Evolutionary conservation across 2,797 vertebrate genomes (phyloP).

Genomic region (Salarias fasciatus): DNA sequence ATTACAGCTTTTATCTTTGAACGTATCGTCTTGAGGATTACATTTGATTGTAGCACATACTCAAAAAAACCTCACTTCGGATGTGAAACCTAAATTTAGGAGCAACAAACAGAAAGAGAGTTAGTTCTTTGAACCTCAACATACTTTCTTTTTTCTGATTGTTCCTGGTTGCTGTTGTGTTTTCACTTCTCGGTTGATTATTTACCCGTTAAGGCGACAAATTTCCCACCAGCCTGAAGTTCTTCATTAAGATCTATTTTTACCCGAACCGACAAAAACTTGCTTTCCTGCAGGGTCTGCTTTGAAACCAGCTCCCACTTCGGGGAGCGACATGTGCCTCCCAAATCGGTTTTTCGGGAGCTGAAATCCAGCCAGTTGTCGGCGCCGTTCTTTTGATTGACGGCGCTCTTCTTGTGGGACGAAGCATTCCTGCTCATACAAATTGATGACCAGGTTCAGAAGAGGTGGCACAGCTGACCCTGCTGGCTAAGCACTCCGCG

Average conservation of each 20-base stretch:
- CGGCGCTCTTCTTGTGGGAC: constrained; percentile 19
- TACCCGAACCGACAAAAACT: constrained; percentile 2
- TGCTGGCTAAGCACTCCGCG: constrained; percentile 63
- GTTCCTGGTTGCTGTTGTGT: too few relatives aligned
- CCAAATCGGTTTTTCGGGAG: constrained; percentile 28
- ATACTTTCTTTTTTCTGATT: too few relatives aligned
- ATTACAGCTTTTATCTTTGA: background rate
- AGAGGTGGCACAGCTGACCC: constrained; percentile 61
- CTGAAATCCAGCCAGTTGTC: constrained; percentile 14
- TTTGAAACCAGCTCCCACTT: constrained; percentile 44
- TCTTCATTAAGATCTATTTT: background rate
- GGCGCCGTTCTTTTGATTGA: constrained; percentile 58
- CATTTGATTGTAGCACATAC: background rate
- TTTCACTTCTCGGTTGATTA: too few relatives aligned
- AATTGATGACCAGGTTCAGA: constrained; percentile 58
- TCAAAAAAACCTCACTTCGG: background rate
- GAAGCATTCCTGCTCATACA: constrained; percentile 43
- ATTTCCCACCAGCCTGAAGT: too few relatives aligned
- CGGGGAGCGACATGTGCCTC: constrained; percentile 40
- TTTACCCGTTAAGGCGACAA: too few relatives aligned
- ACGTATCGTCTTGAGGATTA: background rate
- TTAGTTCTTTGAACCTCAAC: too few relatives aligned
- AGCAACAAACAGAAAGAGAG: background rate
- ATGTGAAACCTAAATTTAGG: background rate
- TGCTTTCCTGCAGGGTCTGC: constrained; percentile 4